Evolutionary conservation across 1,140 invertebrate genomes (phyloP).

Genomic region (Centruroides vittatus): DNA sequence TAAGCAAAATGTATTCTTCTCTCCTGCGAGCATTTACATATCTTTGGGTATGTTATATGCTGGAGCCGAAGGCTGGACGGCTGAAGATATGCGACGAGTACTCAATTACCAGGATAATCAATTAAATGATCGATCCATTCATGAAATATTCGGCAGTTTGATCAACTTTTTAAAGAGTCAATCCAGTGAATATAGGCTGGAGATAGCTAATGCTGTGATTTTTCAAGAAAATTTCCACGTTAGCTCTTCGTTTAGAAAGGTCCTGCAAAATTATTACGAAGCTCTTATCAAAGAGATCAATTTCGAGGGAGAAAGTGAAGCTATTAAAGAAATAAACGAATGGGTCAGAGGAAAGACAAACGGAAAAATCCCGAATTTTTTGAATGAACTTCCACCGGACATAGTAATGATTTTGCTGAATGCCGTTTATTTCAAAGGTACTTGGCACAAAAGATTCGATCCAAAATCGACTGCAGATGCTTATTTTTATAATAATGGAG

Average conservation of each 20-base stretch:
- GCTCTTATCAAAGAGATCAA: constrained; percentile 1
- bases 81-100: background rate
- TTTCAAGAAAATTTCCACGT: background rate
- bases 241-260: background rate
- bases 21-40: constrained; percentile 1
- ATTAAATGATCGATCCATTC: background rate
- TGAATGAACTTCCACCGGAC: constrained; percentile 31
- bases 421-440: constrained; percentile 59
- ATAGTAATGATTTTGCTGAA: constrained; percentile 55
- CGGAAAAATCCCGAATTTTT: constrained; percentile 45
- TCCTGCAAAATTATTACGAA: background rate
- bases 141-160: background rate
- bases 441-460: constrained; percentile 57
- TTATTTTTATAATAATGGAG: constrained; percentile 45
- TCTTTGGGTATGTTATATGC: constrained; percentile 9
- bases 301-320: constrained; percentile 16
- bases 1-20: constrained; percentile 10
- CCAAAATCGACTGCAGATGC: constrained; percentile 20
- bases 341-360: constrained; percentile 50
- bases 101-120: background rate
- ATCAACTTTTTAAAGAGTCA: background rate
- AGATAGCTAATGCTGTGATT: background rate
- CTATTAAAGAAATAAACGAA: constrained; percentile 42
- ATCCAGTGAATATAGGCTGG: background rate
- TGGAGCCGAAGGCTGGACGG: constrained; percentile 1